Conservation (phyloP, 2,888 invertebrate genomes). For the Ennomos erosarius region DNA sequence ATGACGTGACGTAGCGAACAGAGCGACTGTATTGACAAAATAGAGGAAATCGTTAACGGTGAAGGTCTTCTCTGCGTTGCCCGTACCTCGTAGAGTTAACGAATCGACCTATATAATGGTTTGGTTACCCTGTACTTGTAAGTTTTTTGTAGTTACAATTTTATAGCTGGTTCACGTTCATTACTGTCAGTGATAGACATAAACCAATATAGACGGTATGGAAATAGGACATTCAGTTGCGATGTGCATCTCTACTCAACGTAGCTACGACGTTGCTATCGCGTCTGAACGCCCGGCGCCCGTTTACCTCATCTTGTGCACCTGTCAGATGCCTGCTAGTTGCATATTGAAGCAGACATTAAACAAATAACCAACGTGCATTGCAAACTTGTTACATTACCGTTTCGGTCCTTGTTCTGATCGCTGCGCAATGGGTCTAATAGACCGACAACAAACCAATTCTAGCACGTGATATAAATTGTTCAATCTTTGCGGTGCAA, state of each 20-base stretch:
- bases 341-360: too few relatives aligned
- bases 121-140: not conserved
- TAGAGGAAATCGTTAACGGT: slow-evolving; percentile 3
- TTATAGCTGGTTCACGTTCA: too few relatives aligned
- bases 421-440: slow-evolving; percentile 20
- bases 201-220: too few relatives aligned
- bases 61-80: slow-evolving; percentile 2
- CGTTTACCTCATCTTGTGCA: too few relatives aligned
- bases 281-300: too few relatives aligned
- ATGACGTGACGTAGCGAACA: slow-evolving; percentile 1
- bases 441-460: slow-evolving; percentile 16
- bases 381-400: not conserved
- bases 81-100: not conserved
- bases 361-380: not conserved
- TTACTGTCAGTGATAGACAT: too few relatives aligned
- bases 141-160: too few relatives aligned
- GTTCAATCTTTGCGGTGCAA: slow-evolving; percentile 42
- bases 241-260: too few relatives aligned
- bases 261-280: too few relatives aligned
- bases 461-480: slow-evolving; percentile 43
- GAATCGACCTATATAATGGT: not conserved
- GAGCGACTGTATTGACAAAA: slow-evolving; percentile 8
- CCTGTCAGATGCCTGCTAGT: too few relatives aligned
- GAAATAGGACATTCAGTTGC: too few relatives aligned
- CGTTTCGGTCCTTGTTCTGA: slow-evolving; percentile 2